Evolutionary conservation across 2,113 vertebrate species (phyloP).

Genomic region (Takifugu flavidus): DNA sequence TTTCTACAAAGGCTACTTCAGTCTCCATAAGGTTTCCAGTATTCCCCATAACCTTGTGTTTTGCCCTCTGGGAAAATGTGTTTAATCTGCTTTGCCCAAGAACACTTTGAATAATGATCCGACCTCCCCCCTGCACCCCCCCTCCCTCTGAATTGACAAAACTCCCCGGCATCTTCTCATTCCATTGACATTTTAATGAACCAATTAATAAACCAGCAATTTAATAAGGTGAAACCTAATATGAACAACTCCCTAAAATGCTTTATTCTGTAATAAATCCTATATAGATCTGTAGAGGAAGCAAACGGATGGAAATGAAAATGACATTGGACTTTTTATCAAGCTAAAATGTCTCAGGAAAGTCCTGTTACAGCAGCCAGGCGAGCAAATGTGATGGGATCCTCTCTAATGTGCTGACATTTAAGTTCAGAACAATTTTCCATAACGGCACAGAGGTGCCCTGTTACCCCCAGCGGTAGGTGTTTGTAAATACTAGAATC

Average conservation of each 20-base stretch:
- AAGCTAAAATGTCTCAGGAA: conserved; percentile 22
- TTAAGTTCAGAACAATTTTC: conserved; percentile 56
- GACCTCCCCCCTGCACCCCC: not conserved
- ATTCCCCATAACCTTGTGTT: conserved; percentile 9
- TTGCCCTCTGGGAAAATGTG: conserved; percentile 13
- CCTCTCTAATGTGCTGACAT: conserved; percentile 26
- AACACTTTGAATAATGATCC: conserved; percentile 9
- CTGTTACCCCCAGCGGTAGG: conserved; percentile 30
- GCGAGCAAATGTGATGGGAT: conserved; percentile 18
- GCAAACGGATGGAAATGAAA: not conserved
- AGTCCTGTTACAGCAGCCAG: conserved; percentile 12
- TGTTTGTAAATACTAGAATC: conserved; percentile 33
- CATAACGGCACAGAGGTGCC: conserved; percentile 32
- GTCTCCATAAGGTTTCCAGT: conserved; percentile 12
- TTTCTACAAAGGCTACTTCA: conserved; percentile 16
- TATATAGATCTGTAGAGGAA: not conserved
- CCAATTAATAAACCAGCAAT: not conserved
- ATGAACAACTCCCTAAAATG: not conserved
- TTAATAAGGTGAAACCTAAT: not conserved
- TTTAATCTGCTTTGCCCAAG: conserved; percentile 11
- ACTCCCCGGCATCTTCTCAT: not conserved
- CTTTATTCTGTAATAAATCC: conserved; percentile 1
- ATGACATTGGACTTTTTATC: conserved; percentile 18
- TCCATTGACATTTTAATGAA: not conserved
- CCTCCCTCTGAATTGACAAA: not conserved